Conservation (phyloP, 2,113 vertebrate genomes). For the Epinephelus lanceolatus region DNA sequence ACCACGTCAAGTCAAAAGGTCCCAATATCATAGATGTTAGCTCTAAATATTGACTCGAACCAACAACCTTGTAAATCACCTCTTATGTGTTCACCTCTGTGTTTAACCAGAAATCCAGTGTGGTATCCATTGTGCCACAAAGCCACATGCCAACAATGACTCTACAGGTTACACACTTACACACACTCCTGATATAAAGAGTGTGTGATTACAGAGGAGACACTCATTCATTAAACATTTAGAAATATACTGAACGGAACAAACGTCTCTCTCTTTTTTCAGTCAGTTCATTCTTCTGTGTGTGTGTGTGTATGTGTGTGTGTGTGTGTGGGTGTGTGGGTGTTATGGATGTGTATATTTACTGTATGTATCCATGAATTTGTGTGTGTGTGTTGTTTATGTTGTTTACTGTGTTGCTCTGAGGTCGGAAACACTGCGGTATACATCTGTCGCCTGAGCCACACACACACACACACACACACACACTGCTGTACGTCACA, state of each 20-base stretch:
- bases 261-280: not conserved
- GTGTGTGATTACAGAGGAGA: too few relatives aligned
- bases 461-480: slow-evolving; percentile 20
- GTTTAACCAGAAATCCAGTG: too few relatives aligned
- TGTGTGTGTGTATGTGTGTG: too few relatives aligned
- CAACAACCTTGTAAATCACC: too few relatives aligned
- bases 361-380: slow-evolving; percentile 9
- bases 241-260: not conserved
- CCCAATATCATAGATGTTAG: too few relatives aligned
- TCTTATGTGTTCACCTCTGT: too few relatives aligned
- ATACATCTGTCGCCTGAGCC: slow-evolving; percentile 47
- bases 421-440: slow-evolving; percentile 55
- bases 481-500: slow-evolving; percentile 23
- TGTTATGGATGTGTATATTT: not conserved
- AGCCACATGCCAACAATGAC: too few relatives aligned
- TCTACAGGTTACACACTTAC: too few relatives aligned
- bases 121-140: too few relatives aligned
- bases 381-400: slow-evolving; percentile 22
- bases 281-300: not conserved
- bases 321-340: slow-evolving; percentile 4
- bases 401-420: slow-evolving; percentile 47
- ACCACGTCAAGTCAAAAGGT: too few relatives aligned
- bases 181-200: too few relatives aligned
- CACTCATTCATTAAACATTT: not conserved
- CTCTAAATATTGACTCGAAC: too few relatives aligned